Evolutionary conservation across 2,888 invertebrate species (phyloP).

Genomic region (Acleris laterana): DNA sequence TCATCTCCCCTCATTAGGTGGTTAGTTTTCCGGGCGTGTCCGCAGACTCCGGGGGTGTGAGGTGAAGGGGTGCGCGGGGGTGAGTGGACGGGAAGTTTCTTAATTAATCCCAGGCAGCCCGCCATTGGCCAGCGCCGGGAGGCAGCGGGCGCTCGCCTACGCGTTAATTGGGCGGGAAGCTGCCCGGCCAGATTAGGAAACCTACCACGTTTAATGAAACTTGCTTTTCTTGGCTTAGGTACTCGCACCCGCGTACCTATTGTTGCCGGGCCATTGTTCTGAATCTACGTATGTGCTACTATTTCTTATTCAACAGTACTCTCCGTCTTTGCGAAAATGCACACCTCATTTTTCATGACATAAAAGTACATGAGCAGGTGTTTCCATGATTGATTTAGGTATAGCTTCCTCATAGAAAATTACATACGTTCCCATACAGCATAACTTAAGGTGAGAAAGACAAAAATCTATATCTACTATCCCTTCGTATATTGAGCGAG

Average conservation of each 20-base stretch:
- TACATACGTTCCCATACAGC: background rate
- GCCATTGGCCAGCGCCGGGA: conserved; percentile 77
- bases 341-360: background rate
- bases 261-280: conserved; percentile 22
- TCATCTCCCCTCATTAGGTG: conserved; percentile 85
- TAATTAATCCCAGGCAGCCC: conserved; percentile 83
- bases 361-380: background rate
- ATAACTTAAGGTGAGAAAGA: background rate
- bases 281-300: conserved; percentile 4
- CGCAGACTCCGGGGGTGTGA: conserved; percentile 77
- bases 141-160: conserved; percentile 77
- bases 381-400: background rate
- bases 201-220: conserved; percentile 74
- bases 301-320: background rate
- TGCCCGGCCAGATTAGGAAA: conserved; percentile 65
- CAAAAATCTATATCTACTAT: background rate
- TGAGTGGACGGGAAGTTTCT: conserved; percentile 77
- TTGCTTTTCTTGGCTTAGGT: conserved; percentile 50
- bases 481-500: conserved; percentile 12
- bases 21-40: conserved; percentile 85
- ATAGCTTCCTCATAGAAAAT: background rate
- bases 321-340: background rate
- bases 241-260: conserved; percentile 23
- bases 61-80: conserved; percentile 52
- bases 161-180: conserved; percentile 83